phyloP scores from a whole-genome alignment of 1,140 invertebrate genomes.

The Phenacoccus solenopsis region DNA sequence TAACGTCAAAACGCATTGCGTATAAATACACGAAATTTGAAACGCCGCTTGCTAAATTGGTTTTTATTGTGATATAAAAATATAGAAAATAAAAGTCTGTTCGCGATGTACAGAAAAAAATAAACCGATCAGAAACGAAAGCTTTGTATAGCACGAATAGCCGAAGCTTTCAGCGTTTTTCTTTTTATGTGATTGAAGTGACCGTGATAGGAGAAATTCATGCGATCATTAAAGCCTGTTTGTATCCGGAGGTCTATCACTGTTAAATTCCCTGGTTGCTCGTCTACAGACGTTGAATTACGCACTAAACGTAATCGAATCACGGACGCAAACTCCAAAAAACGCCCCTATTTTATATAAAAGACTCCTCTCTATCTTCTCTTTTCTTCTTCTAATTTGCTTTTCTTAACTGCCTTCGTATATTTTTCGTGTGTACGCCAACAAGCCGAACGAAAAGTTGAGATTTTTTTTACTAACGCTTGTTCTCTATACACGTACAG shows the following conservation, averaged over 20 bases:
- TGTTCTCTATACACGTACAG: no score
- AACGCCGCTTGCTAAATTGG: no score
- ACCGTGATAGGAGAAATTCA: conserved; percentile 7
- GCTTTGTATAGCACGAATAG: conserved; percentile 3
- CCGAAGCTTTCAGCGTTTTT: conserved; percentile 15
- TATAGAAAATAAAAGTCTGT: neutral
- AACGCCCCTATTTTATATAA: conserved; percentile 14
- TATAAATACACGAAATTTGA: no score
- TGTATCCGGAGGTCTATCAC: conserved; percentile 15
- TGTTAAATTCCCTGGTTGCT: conserved; percentile 12
- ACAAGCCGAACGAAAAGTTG: neutral
- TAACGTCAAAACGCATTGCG: no score
- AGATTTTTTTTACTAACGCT: neutral
- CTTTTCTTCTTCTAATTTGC: conserved; percentile 9
- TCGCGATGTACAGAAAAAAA: neutral
- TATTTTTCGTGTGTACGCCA: no score
- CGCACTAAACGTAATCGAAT: conserved; percentile 17
- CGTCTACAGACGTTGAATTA: conserved; percentile 15
- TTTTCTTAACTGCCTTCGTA: conserved; percentile 13
- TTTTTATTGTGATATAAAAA: conserved; percentile 4
- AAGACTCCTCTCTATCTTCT: neutral
- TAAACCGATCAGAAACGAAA: neutral
- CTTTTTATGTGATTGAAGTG: conserved; percentile 16
- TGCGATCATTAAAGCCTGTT: conserved; percentile 17
- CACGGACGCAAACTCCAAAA: conserved; percentile 14